A percentile compares a stretch with the other conserved stretches of the same genome.
These are phyloP conservation scores for Alloplasta piceator DNA, from an alignment of 2,888 invertebrate species.

Conservation along the genomic window DNA sequence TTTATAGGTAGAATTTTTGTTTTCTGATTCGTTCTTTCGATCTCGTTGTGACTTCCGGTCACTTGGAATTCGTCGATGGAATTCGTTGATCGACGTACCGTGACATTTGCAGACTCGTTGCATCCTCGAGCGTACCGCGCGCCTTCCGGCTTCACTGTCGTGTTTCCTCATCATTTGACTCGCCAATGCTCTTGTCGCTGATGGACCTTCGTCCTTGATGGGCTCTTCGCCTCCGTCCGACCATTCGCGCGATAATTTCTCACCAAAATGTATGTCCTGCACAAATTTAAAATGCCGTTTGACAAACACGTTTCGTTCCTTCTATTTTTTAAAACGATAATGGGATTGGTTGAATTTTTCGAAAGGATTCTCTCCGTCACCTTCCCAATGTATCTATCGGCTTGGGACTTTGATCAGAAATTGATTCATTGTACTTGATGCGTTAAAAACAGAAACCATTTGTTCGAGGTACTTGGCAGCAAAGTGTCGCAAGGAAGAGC, in stretches of 20 bases:
- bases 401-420: no score
- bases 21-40: neutral
- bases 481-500: no score
- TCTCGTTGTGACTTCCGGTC: neutral
- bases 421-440: no score
- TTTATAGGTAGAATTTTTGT: slow-evolving; percentile 4
- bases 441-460: no score
- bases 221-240: slow-evolving; percentile 92
- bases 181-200: slow-evolving; percentile 78
- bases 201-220: slow-evolving; percentile 87
- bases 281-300: slow-evolving; percentile 68
- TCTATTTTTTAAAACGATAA: no score
- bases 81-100: slow-evolving; percentile 84
- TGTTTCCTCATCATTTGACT: slow-evolving; percentile 92
- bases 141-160: slow-evolving; percentile 95
- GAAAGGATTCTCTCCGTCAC: neutral
- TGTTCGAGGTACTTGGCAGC: no score
- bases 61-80: neutral
- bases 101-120: slow-evolving; percentile 96
- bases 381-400: no score
- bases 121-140: slow-evolving; percentile 91
- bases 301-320: no score
- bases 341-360: no score
- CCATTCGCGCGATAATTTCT: slow-evolving; percentile 93
- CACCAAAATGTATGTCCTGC: slow-evolving; percentile 92